Base-by-base conservation (phyloP, 2,888 invertebrate species). In the Hypena proboscidalis region DNA sequence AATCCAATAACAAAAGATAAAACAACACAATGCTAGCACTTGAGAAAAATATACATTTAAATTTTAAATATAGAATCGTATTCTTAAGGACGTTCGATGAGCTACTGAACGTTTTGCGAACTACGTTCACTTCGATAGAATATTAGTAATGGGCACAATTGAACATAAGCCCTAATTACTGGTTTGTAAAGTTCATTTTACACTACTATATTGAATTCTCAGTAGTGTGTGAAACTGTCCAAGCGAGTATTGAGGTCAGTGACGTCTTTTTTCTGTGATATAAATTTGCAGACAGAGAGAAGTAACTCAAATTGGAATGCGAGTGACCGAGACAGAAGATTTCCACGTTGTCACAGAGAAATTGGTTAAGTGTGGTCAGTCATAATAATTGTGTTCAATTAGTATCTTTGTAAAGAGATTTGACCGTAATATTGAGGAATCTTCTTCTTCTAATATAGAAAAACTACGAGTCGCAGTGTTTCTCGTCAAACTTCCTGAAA, bases 211-310 rank as follows among this genome's bases (percentile, higher is more conserved):
- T 2, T 10, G 6, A 8, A 20, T 14, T 48, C 22, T 17, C n/a
- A 56, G 22, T 50, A 46, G 40, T 39, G 22, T 22, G 50, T 43
- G 31, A 49, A 57, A 64, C 62, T 48, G 65, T 59, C 48, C 58
- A 44, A 52, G 59, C 64, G 26, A 49, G 58, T 80, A 88, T 85
- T 85, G 85, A 86, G 90, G 89, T 89, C 90, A 89, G 75, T 83
- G 88, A 86, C 90, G 86, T 83, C 83, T 82, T 85, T 86, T 86
- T 87, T 82, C 66, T 76, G 73, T 66, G 70, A 68, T 75, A 78
- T 74, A 79, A 83, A 77, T 83, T 77, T 67, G 80, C 74, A 67
- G 65, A 79, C 83, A 59, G 83, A 81, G 82, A 49, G 65, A 26
- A 56, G 19, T 43, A 52, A 68, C 64, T 61, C 21, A 37, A 42